Evolutionary conservation across 2,113 vertebrate species (phyloP).

Genomic region (Hippocampus guttulatus): DNA sequence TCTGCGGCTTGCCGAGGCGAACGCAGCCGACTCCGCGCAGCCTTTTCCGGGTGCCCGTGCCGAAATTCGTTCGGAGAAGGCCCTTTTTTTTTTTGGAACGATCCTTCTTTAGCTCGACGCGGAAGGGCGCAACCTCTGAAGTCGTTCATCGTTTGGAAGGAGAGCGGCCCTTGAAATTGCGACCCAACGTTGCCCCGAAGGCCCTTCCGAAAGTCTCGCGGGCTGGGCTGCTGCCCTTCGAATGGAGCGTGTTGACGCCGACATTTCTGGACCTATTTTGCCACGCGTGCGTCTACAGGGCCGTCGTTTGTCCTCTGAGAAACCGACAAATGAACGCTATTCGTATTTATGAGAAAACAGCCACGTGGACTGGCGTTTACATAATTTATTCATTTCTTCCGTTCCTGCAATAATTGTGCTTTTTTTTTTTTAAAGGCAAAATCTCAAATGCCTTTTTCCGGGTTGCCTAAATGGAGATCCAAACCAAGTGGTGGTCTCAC

Average conservation of each 20-base stretch:
- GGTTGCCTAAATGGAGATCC: constrained; percentile 28
- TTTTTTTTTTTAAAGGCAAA: constrained; percentile 22
- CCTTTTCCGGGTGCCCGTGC: no score
- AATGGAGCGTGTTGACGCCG: background rate
- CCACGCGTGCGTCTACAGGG: constrained; percentile 7
- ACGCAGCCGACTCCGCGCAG: no score
- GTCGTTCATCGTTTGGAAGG: no score
- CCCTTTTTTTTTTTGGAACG: no score
- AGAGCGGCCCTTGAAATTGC: no score
- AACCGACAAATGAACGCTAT: background rate
- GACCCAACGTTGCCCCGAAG: background rate
- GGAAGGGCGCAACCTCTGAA: no score
- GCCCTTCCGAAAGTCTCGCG: background rate
- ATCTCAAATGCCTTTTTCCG: constrained; percentile 22
- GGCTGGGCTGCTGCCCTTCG: background rate
- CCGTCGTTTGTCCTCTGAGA: constrained; percentile 14
- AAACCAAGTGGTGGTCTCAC: constrained; percentile 52
- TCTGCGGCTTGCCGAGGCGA: no score
- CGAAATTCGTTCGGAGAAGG: no score
- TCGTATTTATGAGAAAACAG: constrained; percentile 46
- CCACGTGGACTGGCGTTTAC: constrained; percentile 46
- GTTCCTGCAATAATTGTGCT: constrained; percentile 45
- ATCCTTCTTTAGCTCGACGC: no score
- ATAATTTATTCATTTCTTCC: constrained; percentile 49
- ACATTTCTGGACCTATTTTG: constrained; percentile 12